These are phyloP conservation scores for Hystrix brachyura DNA, from an alignment of 2,113 vertebrate species.

Conservation along the genomic window DNA sequence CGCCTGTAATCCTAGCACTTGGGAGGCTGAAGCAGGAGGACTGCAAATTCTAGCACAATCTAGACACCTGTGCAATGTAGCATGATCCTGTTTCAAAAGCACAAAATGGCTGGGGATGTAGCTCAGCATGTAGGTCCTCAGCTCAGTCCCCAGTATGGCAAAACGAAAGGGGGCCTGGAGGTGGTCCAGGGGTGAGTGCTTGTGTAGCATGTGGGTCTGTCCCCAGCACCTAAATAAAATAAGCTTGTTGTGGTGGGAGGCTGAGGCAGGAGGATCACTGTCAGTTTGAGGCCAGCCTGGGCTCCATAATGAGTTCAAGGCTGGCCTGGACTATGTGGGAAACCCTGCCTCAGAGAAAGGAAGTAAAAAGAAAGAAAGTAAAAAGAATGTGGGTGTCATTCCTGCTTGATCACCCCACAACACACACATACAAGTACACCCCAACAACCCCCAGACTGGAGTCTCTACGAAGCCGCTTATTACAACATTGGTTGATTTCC, in stretches of 20 bases:
- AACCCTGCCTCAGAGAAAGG: background rate
- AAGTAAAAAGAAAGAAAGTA: background rate
- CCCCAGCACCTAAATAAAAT: too few relatives aligned
- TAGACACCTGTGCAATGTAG: too few relatives aligned
- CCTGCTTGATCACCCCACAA: background rate
- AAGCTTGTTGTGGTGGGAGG: background rate
- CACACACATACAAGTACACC: background rate
- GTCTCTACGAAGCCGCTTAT: conserved; percentile 57
- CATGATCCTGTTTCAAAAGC: too few relatives aligned
- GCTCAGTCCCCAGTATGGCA: too few relatives aligned
- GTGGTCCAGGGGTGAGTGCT: too few relatives aligned
- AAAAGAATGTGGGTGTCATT: background rate
- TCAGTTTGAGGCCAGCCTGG: background rate
- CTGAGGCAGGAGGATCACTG: background rate
- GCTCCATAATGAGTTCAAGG: background rate
- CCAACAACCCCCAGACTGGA: conserved; percentile 12
- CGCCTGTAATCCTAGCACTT: background rate
- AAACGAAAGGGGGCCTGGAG: too few relatives aligned
- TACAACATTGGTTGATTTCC: conserved; percentile 76
- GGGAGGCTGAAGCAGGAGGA: background rate
- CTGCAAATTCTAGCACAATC: too few relatives aligned
- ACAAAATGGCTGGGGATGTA: too few relatives aligned
- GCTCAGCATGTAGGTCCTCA: too few relatives aligned
- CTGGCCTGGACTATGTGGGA: background rate
- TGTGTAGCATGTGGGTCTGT: too few relatives aligned